These are phyloP conservation scores for Orchesella cincta DNA, from an alignment of 1,140 invertebrate species.

Conservation along the genomic window DNA sequence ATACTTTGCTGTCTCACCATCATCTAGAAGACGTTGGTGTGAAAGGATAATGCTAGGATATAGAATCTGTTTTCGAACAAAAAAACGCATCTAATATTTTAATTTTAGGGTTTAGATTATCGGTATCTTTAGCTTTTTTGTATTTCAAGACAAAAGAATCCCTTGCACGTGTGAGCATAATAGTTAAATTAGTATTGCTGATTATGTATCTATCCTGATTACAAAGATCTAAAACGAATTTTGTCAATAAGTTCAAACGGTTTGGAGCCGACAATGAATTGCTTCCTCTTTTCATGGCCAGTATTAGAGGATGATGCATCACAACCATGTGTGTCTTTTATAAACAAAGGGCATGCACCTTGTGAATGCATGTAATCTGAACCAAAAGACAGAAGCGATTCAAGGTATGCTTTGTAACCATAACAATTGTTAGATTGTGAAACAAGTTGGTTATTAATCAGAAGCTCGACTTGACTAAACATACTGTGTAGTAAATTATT, in stretches of 20 bases:
- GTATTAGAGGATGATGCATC: background rate
- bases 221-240: constrained; percentile 33
- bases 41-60: constrained; percentile 34
- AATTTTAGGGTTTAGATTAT: background rate
- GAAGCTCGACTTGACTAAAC: constrained; percentile 16
- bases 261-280: constrained; percentile 7
- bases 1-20: constrained; percentile 32
- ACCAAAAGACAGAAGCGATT: constrained; percentile 52
- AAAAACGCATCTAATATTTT: constrained; percentile 34
- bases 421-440: constrained; percentile 55
- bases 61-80: constrained; percentile 31
- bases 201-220: constrained; percentile 39
- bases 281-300: constrained; percentile 28
- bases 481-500: constrained; percentile 34
- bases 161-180: constrained; percentile 26
- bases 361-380: constrained; percentile 1
- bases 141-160: constrained; percentile 27
- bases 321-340: constrained; percentile 22
- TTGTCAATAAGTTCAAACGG: constrained; percentile 36
- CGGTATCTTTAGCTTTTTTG: background rate
- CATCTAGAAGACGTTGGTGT: constrained; percentile 25
- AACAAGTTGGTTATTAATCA: background rate
- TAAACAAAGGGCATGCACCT: constrained; percentile 25
- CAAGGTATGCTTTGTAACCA: constrained; percentile 57
- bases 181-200: constrained; percentile 35